Evolutionary conservation across 1,140 invertebrate genomes (phyloP).

Genomic region (Philaenus spumarius): DNA sequence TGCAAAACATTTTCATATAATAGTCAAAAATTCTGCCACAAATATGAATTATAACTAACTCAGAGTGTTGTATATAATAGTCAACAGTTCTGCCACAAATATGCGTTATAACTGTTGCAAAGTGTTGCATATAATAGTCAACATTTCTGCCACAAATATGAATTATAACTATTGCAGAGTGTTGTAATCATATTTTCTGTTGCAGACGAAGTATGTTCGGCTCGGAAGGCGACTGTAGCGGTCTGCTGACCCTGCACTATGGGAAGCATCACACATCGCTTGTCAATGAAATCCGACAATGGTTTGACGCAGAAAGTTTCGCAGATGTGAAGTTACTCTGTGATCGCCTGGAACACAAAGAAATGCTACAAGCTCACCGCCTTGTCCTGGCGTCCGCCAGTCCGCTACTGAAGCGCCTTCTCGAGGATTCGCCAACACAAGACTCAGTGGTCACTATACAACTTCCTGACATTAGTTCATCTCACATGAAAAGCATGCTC

Average conservation of each 20-base stretch:
- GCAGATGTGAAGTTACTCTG: slow-evolving; percentile 75
- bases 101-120: no score
- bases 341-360: no score
- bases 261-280: slow-evolving; percentile 83
- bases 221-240: slow-evolving; percentile 39
- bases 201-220: slow-evolving; percentile 15
- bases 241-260: slow-evolving; percentile 78
- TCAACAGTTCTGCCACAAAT: no score
- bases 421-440: slow-evolving; percentile 59
- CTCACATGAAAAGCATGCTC: slow-evolving; percentile 66
- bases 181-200: no score
- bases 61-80: no score
- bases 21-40: no score
- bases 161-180: no score
- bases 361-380: slow-evolving; percentile 65
- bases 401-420: slow-evolving; percentile 65
- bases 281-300: slow-evolving; percentile 75
- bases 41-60: no score
- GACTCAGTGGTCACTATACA: slow-evolving; percentile 53
- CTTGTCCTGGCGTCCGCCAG: slow-evolving; percentile 76
- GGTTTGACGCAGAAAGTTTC: slow-evolving; percentile 72
- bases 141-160: no score
- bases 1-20: no score
- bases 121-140: no score
- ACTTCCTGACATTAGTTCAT: slow-evolving; percentile 69